Conservation (phyloP, 2,797 vertebrate genomes). For the Synanceia verrucosa region DNA sequence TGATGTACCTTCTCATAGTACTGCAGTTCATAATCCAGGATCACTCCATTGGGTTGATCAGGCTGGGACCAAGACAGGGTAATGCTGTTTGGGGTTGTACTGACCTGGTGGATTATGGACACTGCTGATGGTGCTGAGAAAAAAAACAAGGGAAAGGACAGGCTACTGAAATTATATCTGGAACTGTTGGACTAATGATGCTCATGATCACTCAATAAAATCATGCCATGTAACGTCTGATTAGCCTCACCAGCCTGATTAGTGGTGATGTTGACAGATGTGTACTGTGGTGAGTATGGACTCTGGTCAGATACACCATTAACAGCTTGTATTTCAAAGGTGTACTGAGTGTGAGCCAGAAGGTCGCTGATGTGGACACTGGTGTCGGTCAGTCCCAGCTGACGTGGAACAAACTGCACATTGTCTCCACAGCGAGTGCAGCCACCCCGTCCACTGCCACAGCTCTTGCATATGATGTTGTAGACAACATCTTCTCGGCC, state of each 20-base stretch:
- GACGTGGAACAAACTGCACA: constrained; percentile 91
- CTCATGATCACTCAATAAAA: not conserved
- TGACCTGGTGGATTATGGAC: constrained; percentile 98
- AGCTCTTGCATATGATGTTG: constrained; percentile 98
- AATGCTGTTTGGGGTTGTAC: constrained; percentile 89
- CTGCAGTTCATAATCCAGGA: constrained; percentile 95
- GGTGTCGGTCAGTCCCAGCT: constrained; percentile 89
- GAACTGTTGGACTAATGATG: not conserved
- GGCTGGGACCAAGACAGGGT: constrained; percentile 98
- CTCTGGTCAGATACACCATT: constrained; percentile 96
- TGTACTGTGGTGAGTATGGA: constrained; percentile 89
- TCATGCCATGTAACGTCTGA: not conserved
- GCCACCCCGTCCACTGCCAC: constrained; percentile 85
- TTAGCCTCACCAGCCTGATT: constrained; percentile 91
- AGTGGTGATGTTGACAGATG: constrained; percentile 95
- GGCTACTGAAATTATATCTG: not conserved
- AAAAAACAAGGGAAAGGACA: not conserved
- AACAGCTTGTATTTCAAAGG: constrained; percentile 95
- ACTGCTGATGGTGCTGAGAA: constrained; percentile 90
- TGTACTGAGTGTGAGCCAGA: constrained; percentile 95
- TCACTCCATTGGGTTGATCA: constrained; percentile 94
- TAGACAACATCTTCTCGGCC: constrained; percentile 94
- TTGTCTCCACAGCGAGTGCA: constrained; percentile 96
- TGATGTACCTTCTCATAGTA: constrained; percentile 93
- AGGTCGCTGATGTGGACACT: constrained; percentile 91